These are phyloP conservation scores for Octonoba sinensis DNA, from an alignment of 2,888 invertebrate species.

Conservation along the genomic window DNA sequence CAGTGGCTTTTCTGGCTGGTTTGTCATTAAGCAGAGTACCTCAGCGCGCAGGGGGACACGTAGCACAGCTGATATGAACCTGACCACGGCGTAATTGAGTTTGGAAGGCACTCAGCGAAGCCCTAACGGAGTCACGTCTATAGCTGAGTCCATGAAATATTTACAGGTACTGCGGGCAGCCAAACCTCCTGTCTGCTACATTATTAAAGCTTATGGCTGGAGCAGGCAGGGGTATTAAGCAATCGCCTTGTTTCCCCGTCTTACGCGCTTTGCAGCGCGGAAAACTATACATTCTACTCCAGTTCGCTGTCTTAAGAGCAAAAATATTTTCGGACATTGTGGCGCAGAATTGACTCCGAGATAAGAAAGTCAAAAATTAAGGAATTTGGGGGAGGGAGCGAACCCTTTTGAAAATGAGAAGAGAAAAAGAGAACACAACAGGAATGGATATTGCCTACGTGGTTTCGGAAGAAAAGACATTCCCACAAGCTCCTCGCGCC, in stretches of 20 bases:
- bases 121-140: slow-evolving; percentile 55
- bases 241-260: slow-evolving; percentile 37
- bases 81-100: slow-evolving; percentile 58
- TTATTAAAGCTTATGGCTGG: slow-evolving; percentile 60
- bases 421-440: slow-evolving; percentile 14
- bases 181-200: slow-evolving; percentile 41
- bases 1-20: slow-evolving; percentile 32
- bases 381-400: slow-evolving; percentile 26
- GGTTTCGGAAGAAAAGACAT: slow-evolving; percentile 47
- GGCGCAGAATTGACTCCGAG: slow-evolving; percentile 30
- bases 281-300: slow-evolving; percentile 18
- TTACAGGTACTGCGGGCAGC: slow-evolving; percentile 50
- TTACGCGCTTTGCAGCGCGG: slow-evolving; percentile 20
- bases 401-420: slow-evolving; percentile 29
- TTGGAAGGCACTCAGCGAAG: slow-evolving; percentile 56
- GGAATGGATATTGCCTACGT: slow-evolving; percentile 47
- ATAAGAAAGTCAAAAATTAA: slow-evolving; percentile 40
- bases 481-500: slow-evolving; percentile 30
- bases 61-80: slow-evolving; percentile 50
- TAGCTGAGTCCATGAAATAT: slow-evolving; percentile 55
- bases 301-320: slow-evolving; percentile 27
- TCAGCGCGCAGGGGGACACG: slow-evolving; percentile 41
- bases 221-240: slow-evolving; percentile 42
- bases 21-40: slow-evolving; percentile 58
- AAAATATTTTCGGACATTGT: slow-evolving; percentile 59